Evolutionary conservation across 2,888 invertebrate species (phyloP).

Genomic region (Prenolepis imparis): DNA sequence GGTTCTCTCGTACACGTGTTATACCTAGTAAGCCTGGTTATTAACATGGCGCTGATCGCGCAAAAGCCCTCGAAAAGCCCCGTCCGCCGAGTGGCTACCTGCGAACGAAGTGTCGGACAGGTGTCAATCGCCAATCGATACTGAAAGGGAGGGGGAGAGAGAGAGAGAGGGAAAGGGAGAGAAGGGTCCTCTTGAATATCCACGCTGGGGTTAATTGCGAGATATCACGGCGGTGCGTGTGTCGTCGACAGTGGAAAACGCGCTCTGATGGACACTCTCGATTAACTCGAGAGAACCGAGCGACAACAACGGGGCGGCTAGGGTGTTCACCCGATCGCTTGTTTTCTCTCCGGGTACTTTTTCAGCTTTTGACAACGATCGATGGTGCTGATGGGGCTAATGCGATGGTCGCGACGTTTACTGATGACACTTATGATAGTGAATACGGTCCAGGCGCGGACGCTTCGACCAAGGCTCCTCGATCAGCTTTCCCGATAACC

Average conservation of each 20-base stretch:
- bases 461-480: background rate
- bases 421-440: slow-evolving; percentile 52
- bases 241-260: slow-evolving; percentile 47
- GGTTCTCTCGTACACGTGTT: slow-evolving; percentile 22
- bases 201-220: slow-evolving; percentile 63
- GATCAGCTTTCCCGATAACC: background rate
- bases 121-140: slow-evolving; percentile 60
- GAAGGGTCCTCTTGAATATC: slow-evolving; percentile 35
- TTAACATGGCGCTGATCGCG: slow-evolving; percentile 62
- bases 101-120: slow-evolving; percentile 65
- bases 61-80: slow-evolving; percentile 66
- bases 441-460: slow-evolving; percentile 19
- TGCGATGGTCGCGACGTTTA: slow-evolving; percentile 52
- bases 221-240: slow-evolving; percentile 56
- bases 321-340: slow-evolving; percentile 51
- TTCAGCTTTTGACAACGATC: slow-evolving; percentile 56
- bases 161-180: background rate
- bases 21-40: slow-evolving; percentile 39
- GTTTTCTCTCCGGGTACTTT: slow-evolving; percentile 42
- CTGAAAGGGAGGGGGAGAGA: slow-evolving; percentile 31
- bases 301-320: slow-evolving; percentile 36
- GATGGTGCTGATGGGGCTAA: slow-evolving; percentile 44
- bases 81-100: slow-evolving; percentile 63
- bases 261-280: slow-evolving; percentile 55
- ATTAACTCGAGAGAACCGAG: slow-evolving; percentile 62